Conservation (phyloP, 2,888 invertebrate species). For the Ectobius pallidus region DNA sequence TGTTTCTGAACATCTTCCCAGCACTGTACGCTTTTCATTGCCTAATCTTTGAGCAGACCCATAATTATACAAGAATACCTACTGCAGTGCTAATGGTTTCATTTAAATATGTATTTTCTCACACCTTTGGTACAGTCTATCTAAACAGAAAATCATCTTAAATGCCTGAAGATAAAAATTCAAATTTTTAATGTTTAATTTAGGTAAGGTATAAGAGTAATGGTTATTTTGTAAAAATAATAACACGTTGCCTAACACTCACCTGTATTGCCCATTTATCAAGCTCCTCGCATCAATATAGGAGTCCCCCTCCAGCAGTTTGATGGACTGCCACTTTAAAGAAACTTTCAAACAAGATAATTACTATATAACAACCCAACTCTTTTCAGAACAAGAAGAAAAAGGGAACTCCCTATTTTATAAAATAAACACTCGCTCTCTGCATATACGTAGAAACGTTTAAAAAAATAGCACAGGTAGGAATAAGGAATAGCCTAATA, state of each 20-base stretch:
- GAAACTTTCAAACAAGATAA: constrained; percentile 23
- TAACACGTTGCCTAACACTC: neutral
- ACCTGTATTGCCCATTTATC: constrained; percentile 19
- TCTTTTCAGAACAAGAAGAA: too few species aligned
- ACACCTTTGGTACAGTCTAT: neutral
- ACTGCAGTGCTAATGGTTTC: too few species aligned
- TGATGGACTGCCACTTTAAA: constrained; percentile 23
- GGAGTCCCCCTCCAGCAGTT: neutral
- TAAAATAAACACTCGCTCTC: neutral
- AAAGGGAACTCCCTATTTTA: too few species aligned
- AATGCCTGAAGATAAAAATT: neutral
- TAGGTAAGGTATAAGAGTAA: neutral
- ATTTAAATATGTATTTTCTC: too few species aligned
- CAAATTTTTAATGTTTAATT: neutral
- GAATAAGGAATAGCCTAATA: too few species aligned
- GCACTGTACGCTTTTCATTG: too few species aligned
- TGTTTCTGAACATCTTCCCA: too few species aligned
- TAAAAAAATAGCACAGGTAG: too few species aligned
- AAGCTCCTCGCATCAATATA: neutral
- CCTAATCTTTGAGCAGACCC: too few species aligned
- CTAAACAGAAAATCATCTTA: neutral
- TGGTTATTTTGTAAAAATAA: neutral
- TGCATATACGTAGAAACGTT: neutral
- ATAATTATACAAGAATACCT: too few species aligned
- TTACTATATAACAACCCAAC: constrained; percentile 1